Conservation (phyloP, 2,888 invertebrate species). For the Phasia obesa region DNA sequence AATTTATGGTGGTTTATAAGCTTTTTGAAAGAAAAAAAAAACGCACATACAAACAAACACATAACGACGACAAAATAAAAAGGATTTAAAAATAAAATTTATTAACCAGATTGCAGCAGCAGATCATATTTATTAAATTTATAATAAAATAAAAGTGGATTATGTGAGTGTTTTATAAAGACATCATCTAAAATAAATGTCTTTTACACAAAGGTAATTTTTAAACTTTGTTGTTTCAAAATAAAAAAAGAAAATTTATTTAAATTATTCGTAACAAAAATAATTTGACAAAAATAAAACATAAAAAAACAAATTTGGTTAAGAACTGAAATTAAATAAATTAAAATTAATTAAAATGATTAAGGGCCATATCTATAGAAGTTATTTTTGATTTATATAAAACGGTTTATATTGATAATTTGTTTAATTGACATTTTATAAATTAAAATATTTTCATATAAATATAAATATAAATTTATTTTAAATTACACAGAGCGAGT, state of each 20-base stretch:
- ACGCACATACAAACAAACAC: not conserved
- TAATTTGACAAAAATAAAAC: too few species aligned
- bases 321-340: too few species aligned
- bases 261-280: too few species aligned
- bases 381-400: too few species aligned
- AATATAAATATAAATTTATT: too few species aligned
- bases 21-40: not conserved
- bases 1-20: conserved; percentile 75
- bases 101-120: conserved; percentile 26
- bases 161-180: conserved; percentile 37
- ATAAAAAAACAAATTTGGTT: too few species aligned
- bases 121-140: conserved; percentile 19
- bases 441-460: too few species aligned
- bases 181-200: conserved; percentile 22
- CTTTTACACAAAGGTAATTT: conserved; percentile 25
- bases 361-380: too few species aligned
- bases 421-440: too few species aligned
- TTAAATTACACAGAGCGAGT: too few species aligned
- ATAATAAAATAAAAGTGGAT: conserved; percentile 28
- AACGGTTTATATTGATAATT: too few species aligned
- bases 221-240: not conserved
- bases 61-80: conserved; percentile 8
- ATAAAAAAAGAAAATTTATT: not conserved
- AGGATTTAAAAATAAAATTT: conserved; percentile 55
- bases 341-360: too few species aligned